phyloP scores from a whole-genome alignment of 2,888 invertebrate species.

The Athetis lepigone region DNA sequence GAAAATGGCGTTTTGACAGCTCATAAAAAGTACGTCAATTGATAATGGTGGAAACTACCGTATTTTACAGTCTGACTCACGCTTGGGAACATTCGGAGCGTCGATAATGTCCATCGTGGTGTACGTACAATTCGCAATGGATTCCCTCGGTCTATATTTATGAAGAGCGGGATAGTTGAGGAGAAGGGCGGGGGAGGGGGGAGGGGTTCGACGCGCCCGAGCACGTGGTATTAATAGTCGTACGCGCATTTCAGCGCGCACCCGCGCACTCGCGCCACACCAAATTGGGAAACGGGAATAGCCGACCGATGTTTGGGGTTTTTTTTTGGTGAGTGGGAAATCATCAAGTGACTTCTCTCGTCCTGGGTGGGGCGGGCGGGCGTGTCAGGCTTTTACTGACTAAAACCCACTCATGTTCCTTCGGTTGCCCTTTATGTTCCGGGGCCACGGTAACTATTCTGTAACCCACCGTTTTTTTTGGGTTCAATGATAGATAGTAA shows the following conservation, averaged over 20 bases:
- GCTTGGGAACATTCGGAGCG: conserved; percentile 66
- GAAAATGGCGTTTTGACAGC: too few species aligned
- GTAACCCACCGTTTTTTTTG: too few species aligned
- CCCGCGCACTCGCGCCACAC: conserved; percentile 78
- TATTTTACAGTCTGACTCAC: conserved; percentile 71
- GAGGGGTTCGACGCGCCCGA: conserved; percentile 60
- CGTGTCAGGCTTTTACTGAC: too few species aligned
- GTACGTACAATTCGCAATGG: conserved; percentile 80
- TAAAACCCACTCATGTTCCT: too few species aligned
- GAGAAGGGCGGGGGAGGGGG: conserved; percentile 55
- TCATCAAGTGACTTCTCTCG: too few species aligned
- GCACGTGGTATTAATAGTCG: conserved; percentile 88
- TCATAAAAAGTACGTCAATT: too few species aligned
- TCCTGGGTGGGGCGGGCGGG: too few species aligned
- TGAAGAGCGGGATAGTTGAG: conserved; percentile 75
- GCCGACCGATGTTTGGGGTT: conserved; percentile 67
- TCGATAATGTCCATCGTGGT: conserved; percentile 64
- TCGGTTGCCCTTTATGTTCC: too few species aligned
- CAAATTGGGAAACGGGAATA: conserved; percentile 86
- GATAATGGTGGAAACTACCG: too few species aligned
- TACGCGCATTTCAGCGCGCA: conserved; percentile 79
- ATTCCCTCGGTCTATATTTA: conserved; percentile 86
- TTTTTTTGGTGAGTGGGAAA: too few species aligned
- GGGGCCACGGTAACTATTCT: too few species aligned
- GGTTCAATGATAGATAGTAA: conserved; percentile 56